These are phyloP conservation scores for Lamellibrachia columna DNA, from an alignment of 2,888 invertebrate genomes.

Conservation along the genomic window DNA sequence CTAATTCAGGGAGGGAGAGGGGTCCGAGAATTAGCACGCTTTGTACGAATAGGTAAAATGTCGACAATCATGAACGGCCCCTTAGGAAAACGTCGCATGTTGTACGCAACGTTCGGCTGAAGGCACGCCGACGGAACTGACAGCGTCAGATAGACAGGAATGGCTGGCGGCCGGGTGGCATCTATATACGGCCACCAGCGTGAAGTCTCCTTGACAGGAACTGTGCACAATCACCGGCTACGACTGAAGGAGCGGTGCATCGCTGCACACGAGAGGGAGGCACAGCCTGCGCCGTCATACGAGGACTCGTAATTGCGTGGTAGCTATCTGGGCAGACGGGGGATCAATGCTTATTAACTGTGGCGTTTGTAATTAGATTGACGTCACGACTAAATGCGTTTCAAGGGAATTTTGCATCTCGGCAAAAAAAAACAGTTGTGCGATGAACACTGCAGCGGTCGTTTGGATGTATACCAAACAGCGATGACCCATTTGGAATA, in stretches of 20 bases:
- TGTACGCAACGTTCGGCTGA: neutral
- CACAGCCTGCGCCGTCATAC: neutral
- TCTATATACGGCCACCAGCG: neutral
- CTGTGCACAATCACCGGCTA: neutral
- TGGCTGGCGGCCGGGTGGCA: neutral
- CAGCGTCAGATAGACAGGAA: neutral
- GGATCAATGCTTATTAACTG: neutral
- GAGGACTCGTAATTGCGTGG: neutral
- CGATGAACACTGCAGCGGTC: no score
- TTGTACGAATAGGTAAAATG: no score
- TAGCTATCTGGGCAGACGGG: neutral
- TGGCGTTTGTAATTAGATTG: neutral
- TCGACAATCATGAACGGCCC: no score
- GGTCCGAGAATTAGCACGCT: no score
- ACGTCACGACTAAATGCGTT: no score
- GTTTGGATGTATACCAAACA: neutral
- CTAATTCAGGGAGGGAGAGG: no score
- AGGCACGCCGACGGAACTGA: neutral
- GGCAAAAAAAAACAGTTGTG: no score
- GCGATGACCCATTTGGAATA: neutral
- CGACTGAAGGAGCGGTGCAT: neutral
- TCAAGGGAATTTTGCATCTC: no score
- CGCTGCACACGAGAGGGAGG: neutral
- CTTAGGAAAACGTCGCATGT: no score
- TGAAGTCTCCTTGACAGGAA: neutral